Evolutionary conservation across 2,888 invertebrate genomes (phyloP).

Genomic region (Drosophila percnosoma): DNA sequence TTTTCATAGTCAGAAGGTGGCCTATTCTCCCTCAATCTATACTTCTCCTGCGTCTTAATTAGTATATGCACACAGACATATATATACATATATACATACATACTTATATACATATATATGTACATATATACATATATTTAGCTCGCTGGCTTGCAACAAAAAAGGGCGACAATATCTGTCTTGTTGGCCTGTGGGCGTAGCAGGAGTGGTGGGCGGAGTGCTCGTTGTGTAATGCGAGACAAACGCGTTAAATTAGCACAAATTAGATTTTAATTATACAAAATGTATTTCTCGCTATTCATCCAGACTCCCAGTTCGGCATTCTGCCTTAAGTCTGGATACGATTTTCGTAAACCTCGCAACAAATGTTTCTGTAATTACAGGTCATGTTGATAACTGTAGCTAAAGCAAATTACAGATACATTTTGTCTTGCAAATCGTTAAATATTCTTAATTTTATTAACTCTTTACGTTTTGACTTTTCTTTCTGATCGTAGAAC

Average conservation of each 20-base stretch:
- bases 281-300: constrained; percentile 30
- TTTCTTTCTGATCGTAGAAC: no score
- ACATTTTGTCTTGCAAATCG: not conserved
- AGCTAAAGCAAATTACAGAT: not conserved
- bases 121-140: not conserved
- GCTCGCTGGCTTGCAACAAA: not conserved
- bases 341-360: not conserved
- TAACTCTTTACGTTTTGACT: not conserved
- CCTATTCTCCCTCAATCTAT: constrained; percentile 9
- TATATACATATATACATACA: not conserved
- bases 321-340: constrained; percentile 4
- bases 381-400: constrained; percentile 6
- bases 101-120: not conserved
- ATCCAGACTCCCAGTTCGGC: constrained; percentile 1
- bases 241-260: constrained; percentile 63
- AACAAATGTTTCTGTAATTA: constrained; percentile 49
- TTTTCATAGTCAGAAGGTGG: constrained; percentile 65
- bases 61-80: constrained; percentile 29
- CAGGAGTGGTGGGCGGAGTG: constrained; percentile 13
- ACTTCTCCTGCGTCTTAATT: constrained; percentile 48
- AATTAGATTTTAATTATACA: constrained; percentile 66
- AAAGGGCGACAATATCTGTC: constrained; percentile 33
- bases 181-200: constrained; percentile 1
- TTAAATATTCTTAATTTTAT: not conserved
- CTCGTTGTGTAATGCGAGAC: constrained; percentile 42